Evolutionary conservation across 2,113 vertebrate genomes (phyloP).

Genomic region (Leptosomus discolor): DNA sequence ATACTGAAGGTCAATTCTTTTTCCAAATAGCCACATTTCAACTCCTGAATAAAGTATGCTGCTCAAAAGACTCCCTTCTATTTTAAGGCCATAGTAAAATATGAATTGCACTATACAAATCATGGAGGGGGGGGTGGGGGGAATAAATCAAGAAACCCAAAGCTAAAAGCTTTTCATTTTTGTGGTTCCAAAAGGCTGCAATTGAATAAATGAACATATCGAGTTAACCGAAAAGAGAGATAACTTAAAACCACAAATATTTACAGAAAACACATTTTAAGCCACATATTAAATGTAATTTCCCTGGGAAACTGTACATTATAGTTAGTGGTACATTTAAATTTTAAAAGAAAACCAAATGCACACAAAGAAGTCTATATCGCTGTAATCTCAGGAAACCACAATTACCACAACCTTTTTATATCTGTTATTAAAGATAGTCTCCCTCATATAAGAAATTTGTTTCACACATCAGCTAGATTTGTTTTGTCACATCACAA

Average conservation of each 20-base stretch:
- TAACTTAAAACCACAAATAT: slow-evolving; percentile 44
- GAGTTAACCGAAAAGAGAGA: slow-evolving; percentile 29
- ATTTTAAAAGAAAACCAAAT: slow-evolving; percentile 58
- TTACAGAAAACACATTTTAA: slow-evolving; percentile 43
- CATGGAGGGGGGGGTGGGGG: background rate
- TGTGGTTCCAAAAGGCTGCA: slow-evolving; percentile 3
- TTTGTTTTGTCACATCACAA: slow-evolving; percentile 15
- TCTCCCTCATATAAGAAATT: background rate
- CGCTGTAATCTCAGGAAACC: slow-evolving; percentile 49
- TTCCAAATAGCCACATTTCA: background rate
- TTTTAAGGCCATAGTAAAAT: background rate
- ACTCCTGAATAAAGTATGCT: background rate
- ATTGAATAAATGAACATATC: slow-evolving; percentile 4
- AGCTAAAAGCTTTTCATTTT: slow-evolving; percentile 33
- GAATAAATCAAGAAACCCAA: background rate
- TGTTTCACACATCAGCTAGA: background rate
- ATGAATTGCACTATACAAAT: background rate
- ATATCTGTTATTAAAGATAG: slow-evolving; percentile 23
- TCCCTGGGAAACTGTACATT: slow-evolving; percentile 43
- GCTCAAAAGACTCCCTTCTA: background rate
- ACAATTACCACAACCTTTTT: slow-evolving; percentile 40
- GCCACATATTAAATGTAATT: slow-evolving; percentile 48
- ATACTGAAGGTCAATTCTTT: background rate
- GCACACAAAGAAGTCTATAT: background rate
- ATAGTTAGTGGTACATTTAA: slow-evolving; percentile 43